A percentile compares a stretch with the other conserved stretches of the same genome.
These are phyloP conservation scores for Stictonetta naevosa DNA, from an alignment of 2,113 vertebrate species.

Conservation along the genomic window DNA sequence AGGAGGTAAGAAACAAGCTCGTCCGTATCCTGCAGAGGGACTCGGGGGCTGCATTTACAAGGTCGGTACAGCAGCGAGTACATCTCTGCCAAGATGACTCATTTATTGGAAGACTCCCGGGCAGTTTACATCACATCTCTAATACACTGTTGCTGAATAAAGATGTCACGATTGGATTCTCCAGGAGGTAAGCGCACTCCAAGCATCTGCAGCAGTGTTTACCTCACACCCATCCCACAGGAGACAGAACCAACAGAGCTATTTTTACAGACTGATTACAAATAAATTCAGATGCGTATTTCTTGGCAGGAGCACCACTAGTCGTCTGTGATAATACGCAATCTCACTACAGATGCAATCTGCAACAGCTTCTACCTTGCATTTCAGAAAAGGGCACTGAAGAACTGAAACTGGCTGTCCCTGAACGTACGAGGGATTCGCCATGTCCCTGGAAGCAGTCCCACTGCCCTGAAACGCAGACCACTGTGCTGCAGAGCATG, in stretches of 20 bases:
- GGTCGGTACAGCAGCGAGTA: not conserved
- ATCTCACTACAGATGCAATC: not conserved
- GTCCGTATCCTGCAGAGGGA: not conserved
- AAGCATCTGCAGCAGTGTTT: not conserved
- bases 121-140: not conserved
- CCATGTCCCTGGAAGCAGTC: not conserved
- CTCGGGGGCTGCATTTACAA: not conserved
- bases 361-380: not conserved
- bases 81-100: not conserved
- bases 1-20: not conserved
- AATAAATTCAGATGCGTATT: not conserved
- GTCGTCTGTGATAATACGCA: not conserved
- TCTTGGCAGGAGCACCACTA: not conserved
- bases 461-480: not conserved
- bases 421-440: not conserved
- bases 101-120: not conserved
- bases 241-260: not conserved
- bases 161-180: not conserved
- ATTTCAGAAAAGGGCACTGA: not conserved
- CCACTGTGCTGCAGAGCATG: accelerated
- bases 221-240: not conserved
- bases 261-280: not conserved
- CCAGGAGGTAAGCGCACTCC: not conserved
- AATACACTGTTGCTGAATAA: not conserved
- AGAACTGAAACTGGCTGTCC: not conserved